Evolutionary conservation across 2,797 vertebrate genomes (phyloP), one percentile per base, ranked within the genome.

Genomic region (Typhlichthys eigenmanni): DNA sequence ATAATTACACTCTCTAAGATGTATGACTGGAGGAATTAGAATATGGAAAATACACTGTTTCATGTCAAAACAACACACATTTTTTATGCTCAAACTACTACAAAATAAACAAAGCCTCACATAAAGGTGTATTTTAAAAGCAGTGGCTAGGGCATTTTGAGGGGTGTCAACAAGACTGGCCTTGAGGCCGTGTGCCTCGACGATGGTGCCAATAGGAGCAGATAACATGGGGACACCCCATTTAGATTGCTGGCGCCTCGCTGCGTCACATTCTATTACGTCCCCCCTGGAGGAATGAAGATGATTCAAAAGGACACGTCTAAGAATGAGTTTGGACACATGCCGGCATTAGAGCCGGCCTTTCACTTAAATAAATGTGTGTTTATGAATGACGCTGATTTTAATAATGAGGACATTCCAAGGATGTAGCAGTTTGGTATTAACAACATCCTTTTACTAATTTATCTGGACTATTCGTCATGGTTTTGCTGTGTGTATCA

Each of bases 341-440:
- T 64, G 46, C 46, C n/a, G 9, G 2, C 24, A n/a, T 34, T 9
- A 14, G n/a, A 10, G 1, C 7, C 13, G 4, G 12, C 11, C 14
- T 12, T 32, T 38, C 5, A 10, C 52, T 29, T 8, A 32, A 24
- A 12, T 6, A 16, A 19, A 12, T 6, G 3, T 60, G 17, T n/a
- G 4, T 54, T n/a, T 49, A 19, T 17, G 32, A 43, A 52, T 59
- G 43, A 56, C 13, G 53, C 24, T 48, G 13, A 63, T 55, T 11
- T 29, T 11, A 38, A 19, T 64, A 50, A 57, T 64, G 47, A 49
- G 47, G 62, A 38, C 12, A n/a, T 32, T 16, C 6, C 32, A 55
- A 45, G 24, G 13, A 29, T 47, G 9, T 17, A 2, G 13, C 49
- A 32, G 24, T 13, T 13, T 29, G 24, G 24, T 29, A 29, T 29